Evolutionary conservation across 1,140 invertebrate genomes (phyloP).

Genomic region (Pissodes strobi): DNA sequence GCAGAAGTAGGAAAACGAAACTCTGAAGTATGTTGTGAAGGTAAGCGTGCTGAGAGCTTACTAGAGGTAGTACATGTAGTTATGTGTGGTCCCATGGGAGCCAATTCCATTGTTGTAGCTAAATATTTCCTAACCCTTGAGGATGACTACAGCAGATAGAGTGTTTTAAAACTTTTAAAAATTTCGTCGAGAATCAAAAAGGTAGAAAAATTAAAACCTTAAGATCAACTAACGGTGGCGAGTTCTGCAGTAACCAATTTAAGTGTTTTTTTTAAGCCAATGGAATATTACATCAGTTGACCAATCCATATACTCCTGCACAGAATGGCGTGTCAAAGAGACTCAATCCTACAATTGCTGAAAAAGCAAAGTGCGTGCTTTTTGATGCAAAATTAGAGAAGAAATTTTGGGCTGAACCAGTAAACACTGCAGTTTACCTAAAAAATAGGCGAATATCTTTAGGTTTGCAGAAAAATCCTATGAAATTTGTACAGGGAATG

Average conservation of each 20-base stretch:
- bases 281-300: constrained; percentile 17
- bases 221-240: constrained; percentile 38
- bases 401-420: constrained; percentile 55
- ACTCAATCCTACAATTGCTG: constrained; percentile 35
- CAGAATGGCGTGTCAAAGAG: constrained; percentile 9
- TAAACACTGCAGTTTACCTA: constrained; percentile 45
- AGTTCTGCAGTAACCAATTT: constrained; percentile 46
- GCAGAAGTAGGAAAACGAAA: constrained; percentile 32
- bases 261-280: too few relatives aligned
- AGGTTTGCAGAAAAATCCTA: constrained; percentile 3
- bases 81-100: constrained; percentile 48
- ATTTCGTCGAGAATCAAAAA: constrained; percentile 43
- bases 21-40: too few relatives aligned
- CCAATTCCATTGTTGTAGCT: constrained; percentile 44
- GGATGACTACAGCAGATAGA: constrained; percentile 52
- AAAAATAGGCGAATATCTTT: background rate
- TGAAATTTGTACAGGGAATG: constrained; percentile 19
- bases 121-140: too few relatives aligned
- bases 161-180: constrained; percentile 54
- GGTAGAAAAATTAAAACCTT: constrained; percentile 50
- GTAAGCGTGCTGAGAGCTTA: constrained; percentile 44
- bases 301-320: constrained; percentile 14
- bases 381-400: constrained; percentile 44
- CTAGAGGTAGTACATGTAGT: constrained; percentile 52
- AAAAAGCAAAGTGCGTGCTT: constrained; percentile 51